These are phyloP conservation scores for Ceratotherium simum DNA, from an alignment of 2,113 vertebrate genomes.

Conservation along the genomic window DNA sequence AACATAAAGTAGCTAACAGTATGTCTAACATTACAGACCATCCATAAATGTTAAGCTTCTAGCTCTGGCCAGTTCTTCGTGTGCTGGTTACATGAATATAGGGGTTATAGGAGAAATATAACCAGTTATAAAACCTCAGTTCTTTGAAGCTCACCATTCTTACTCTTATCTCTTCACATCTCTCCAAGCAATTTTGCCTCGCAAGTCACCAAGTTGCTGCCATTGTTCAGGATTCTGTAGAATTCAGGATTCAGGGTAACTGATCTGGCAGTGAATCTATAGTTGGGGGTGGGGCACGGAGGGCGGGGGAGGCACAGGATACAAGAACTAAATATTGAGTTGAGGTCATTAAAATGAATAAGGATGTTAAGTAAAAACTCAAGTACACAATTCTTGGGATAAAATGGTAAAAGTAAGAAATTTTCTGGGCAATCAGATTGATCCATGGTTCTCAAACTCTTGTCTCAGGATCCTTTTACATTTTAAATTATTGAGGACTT, in stretches of 20 bases:
- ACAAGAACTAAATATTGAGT: not conserved
- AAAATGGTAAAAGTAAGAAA: not conserved
- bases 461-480: not conserved
- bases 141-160: not conserved
- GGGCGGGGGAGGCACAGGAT: not conserved
- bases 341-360: not conserved
- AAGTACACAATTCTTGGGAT: not conserved
- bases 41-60: not conserved
- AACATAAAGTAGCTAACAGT: not conserved
- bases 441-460: not conserved
- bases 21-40: not conserved
- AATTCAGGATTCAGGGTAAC: not conserved
- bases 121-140: not conserved
- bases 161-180: not conserved
- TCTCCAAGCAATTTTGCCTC: not conserved
- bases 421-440: not conserved
- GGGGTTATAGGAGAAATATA: not conserved
- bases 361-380: not conserved
- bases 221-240: not conserved
- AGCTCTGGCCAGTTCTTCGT: not conserved
- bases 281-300: not conserved
- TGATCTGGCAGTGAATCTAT: not conserved
- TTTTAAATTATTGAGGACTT: not conserved
- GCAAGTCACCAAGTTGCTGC: not conserved
- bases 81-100: not conserved